Conservation (phyloP, 2,113 vertebrate species). For the Jacana jacana region DNA sequence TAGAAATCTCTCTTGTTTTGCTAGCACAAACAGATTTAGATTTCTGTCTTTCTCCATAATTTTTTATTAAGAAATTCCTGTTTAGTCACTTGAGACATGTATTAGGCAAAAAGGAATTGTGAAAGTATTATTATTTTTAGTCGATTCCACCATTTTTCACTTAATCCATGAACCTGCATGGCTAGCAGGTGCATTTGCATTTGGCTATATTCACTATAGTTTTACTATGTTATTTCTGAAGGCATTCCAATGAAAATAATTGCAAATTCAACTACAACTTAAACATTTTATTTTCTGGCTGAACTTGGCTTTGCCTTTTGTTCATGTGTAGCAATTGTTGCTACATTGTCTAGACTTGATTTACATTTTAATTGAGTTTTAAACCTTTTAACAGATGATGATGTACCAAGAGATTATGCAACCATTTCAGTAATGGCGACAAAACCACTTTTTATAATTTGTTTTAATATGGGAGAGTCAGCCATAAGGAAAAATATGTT, state of each 20-base stretch:
- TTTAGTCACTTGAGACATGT: neutral
- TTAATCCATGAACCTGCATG: neutral
- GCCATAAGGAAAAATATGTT: conserved; percentile 3
- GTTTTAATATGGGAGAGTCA: conserved; percentile 18
- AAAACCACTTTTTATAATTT: conserved; percentile 8
- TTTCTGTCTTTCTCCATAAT: neutral
- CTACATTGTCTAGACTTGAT: conserved; percentile 20
- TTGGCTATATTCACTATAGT: neutral
- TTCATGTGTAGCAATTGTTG: neutral
- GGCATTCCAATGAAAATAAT: conserved; percentile 20
- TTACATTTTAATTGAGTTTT: conserved; percentile 65
- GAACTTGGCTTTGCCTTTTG: conserved; percentile 20
- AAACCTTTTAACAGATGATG: conserved; percentile 30
- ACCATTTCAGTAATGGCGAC: conserved; percentile 23
- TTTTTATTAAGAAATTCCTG: neutral
- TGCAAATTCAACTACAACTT: conserved; percentile 35
- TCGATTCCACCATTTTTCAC: neutral
- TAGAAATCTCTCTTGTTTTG: neutral
- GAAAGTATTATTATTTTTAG: neutral
- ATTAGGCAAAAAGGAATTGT: neutral
- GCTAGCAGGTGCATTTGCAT: neutral
- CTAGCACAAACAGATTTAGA: neutral
- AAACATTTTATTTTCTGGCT: conserved; percentile 29
- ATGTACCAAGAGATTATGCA: conserved; percentile 8
- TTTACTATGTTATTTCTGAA: conserved; percentile 13